Evolutionary conservation across 2,113 vertebrate species (phyloP).

Genomic region (Montifringilla adamsi): DNA sequence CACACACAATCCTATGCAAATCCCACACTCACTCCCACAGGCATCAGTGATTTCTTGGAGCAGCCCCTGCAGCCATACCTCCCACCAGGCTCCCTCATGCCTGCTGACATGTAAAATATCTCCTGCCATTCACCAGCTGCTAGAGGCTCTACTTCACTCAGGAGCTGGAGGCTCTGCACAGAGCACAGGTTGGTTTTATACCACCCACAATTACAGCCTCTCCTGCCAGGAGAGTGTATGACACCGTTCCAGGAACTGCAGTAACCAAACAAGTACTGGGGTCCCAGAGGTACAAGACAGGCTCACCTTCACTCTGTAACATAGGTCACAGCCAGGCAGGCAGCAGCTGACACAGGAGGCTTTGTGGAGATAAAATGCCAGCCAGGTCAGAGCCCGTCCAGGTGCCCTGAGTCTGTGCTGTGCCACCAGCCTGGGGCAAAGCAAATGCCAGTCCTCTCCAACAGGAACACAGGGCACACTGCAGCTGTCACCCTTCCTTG

Average conservation of each 20-base stretch:
- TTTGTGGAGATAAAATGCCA: background rate
- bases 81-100: background rate
- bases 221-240: background rate
- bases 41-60: background rate
- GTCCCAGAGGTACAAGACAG: background rate
- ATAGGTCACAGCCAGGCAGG: background rate
- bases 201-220: background rate
- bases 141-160: background rate
- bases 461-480: background rate
- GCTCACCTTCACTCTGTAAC: constrained; percentile 31
- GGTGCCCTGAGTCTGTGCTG: background rate
- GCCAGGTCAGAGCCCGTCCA: background rate
- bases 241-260: background rate
- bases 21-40: background rate
- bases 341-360: background rate
- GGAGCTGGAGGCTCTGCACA: background rate
- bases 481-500: background rate
- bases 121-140: background rate
- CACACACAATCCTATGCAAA: background rate
- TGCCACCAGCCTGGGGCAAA: background rate
- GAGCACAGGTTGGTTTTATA: background rate
- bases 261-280: background rate
- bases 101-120: background rate
- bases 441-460: background rate
- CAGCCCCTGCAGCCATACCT: background rate